These are phyloP conservation scores for Dione vanillae DNA, from an alignment of 2,888 invertebrate species.

Conservation along the genomic window DNA sequence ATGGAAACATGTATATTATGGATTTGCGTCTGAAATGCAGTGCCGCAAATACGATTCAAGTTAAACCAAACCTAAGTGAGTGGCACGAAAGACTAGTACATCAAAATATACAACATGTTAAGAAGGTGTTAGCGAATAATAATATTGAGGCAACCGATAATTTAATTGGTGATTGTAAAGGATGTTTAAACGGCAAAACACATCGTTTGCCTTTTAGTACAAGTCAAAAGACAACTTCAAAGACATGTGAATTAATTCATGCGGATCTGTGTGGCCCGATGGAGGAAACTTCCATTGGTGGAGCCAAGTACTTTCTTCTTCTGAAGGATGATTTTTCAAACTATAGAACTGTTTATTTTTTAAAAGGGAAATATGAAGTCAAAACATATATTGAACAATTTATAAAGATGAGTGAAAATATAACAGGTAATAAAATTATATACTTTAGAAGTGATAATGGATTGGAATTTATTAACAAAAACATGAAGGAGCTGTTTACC, in stretches of 20 bases:
- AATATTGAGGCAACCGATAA: constrained; percentile 39
- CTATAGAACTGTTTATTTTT: too few species aligned
- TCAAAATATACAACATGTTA: constrained; percentile 41
- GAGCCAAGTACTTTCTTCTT: too few species aligned
- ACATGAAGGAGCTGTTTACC: constrained; percentile 33
- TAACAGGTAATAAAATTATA: constrained; percentile 32
- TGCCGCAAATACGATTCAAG: constrained; percentile 29
- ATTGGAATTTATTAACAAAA: constrained; percentile 42
- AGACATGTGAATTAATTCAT: too few species aligned
- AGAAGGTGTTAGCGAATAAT: constrained; percentile 29
- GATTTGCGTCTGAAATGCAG: constrained; percentile 45
- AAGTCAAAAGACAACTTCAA: constrained; percentile 25
- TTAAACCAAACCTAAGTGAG: constrained; percentile 19
- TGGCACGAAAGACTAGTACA: constrained; percentile 42
- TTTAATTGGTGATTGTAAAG: constrained; percentile 37
- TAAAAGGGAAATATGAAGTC: constrained; percentile 37
- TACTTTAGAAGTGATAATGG: constrained; percentile 41
- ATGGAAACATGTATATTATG: constrained; percentile 44
- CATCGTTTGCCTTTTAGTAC: constrained; percentile 32
- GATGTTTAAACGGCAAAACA: constrained; percentile 35
- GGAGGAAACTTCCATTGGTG: too few species aligned
- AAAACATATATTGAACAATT: constrained; percentile 38
- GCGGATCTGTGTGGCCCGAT: too few species aligned
- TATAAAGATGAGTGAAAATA: constrained; percentile 36
- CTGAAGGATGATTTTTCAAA: too few species aligned